A percentile compares a stretch with the other conserved stretches of the same genome.
phyloP scores from a whole-genome alignment of 2,797 vertebrate species.

The Sciurus carolinensis region DNA sequence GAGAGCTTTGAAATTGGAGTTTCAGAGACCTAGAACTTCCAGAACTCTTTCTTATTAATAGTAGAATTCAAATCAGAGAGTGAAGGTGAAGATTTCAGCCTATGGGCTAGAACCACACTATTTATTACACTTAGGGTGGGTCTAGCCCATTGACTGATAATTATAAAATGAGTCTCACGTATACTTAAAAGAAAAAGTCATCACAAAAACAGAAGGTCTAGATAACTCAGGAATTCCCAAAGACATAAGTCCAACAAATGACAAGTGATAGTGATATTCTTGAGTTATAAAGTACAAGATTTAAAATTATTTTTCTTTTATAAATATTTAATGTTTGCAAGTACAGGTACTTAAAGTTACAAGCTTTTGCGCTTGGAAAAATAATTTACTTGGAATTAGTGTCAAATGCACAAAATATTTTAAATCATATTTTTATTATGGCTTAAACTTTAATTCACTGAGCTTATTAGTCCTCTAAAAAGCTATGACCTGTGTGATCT shows the following conservation, averaged over 20 bases:
- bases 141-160: neutral
- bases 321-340: too few relatives aligned
- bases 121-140: neutral
- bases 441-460: neutral
- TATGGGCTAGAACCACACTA: too few relatives aligned
- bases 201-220: conserved; percentile 8
- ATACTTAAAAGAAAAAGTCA: neutral
- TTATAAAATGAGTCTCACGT: conserved; percentile 18
- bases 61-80: neutral
- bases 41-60: neutral
- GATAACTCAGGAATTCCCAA: neutral
- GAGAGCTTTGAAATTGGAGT: neutral
- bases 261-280: conserved; percentile 31
- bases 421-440: conserved; percentile 27
- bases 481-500: neutral
- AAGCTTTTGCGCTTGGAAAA: too few relatives aligned
- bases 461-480: neutral
- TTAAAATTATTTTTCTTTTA: neutral
- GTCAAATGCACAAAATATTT: conserved; percentile 35
- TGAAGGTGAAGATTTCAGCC: neutral
- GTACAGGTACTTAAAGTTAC: too few relatives aligned
- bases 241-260: neutral
- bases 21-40: neutral
- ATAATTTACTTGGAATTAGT: neutral
- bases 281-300: neutral